phyloP scores from a whole-genome alignment of 1,140 invertebrate species.

The Lepidotrigona ventralis region DNA sequence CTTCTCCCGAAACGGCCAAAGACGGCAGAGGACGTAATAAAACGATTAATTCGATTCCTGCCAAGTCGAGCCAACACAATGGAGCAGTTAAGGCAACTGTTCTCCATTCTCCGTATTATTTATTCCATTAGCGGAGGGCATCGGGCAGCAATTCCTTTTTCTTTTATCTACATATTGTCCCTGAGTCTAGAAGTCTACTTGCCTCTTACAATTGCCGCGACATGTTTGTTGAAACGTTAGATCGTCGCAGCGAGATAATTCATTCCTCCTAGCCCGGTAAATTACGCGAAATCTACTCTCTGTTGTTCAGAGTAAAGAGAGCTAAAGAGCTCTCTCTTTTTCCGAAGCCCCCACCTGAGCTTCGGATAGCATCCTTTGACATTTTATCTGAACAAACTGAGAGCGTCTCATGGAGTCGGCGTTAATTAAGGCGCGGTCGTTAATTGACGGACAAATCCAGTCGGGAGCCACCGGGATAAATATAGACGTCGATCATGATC shows the following conservation, averaged over 20 bases:
- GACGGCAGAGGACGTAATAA: slow-evolving; percentile 55
- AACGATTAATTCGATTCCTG: slow-evolving; percentile 62
- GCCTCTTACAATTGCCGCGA: background rate
- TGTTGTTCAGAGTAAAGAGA: background rate
- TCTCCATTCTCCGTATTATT: slow-evolving; percentile 55
- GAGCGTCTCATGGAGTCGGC: slow-evolving; percentile 23
- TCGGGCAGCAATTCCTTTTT: slow-evolving; percentile 10
- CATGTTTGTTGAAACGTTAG: slow-evolving; percentile 29
- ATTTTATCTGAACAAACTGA: slow-evolving; percentile 50
- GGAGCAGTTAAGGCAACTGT: slow-evolving; percentile 52
- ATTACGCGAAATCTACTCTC: background rate
- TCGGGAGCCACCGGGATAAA: slow-evolving; percentile 46
- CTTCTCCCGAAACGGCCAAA: slow-evolving; percentile 26
- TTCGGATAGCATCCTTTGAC: slow-evolving; percentile 47
- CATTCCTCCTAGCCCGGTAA: background rate
- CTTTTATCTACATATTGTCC: slow-evolving; percentile 32
- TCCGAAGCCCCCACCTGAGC: too few relatives aligned
- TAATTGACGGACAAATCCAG: slow-evolving; percentile 62
- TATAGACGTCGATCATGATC: slow-evolving; percentile 55
- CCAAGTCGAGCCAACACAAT: slow-evolving; percentile 57
- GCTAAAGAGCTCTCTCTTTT: background rate
- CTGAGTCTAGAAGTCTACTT: background rate
- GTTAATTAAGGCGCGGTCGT: slow-evolving; percentile 63
- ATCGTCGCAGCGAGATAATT: slow-evolving; percentile 1
- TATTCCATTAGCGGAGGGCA: slow-evolving; percentile 57